Base-by-base conservation (phyloP, 2,797 vertebrate genomes). In the Gila robusta region DNA sequence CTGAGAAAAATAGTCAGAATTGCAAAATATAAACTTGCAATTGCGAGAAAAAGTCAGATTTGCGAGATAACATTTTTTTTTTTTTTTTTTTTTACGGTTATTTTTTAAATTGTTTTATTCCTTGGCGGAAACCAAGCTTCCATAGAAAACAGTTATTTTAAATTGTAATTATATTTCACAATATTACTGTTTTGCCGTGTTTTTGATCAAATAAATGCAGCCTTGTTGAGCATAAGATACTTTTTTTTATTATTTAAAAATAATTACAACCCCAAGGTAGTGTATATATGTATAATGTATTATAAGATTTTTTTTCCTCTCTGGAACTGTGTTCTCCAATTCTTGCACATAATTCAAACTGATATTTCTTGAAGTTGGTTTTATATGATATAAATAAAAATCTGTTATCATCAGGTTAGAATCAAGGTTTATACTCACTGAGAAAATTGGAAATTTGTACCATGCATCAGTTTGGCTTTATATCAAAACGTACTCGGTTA, bases 401-500 rank as follows among this genome's bases (percentile, higher is more conserved):
- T 71, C 3, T 39, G 12, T 70, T 70, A 81, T 54, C 8, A 81
- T 54, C 8, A 39, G 49, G 47, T 70, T 56, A 56, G 32, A 56
- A 82, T 82, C 23, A 12, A 26, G 67, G 1, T 16, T 82, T 82
- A 71, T 82, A 47, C 67, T 44, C 87, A 66, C 41, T 21, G 74
- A 44, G 39, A 44, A 82, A 83, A 87, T 87, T 69, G 47, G n/a
- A 82, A 59, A 49, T 84, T 41, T 67, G n/a, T 84, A 37, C 28
- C 35, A 78, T 52, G 49, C 81, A 54, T 77, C 64, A 74, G 37
- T 54, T 83, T 79, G 10, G 72, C 74, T 77, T 66, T 76, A 11
- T 56, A 90, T 88, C 10, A 86, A 89, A 87, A 86, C 78, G 32
- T 32, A 32, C 32, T 32, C 32, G 2, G 32, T 32, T 32, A 32